Percentiles rank a stretch among this genome's conserved stretches.
phyloP scores from a whole-genome alignment of 1,140 invertebrate species.

The Drosophila ambigua region DNA sequence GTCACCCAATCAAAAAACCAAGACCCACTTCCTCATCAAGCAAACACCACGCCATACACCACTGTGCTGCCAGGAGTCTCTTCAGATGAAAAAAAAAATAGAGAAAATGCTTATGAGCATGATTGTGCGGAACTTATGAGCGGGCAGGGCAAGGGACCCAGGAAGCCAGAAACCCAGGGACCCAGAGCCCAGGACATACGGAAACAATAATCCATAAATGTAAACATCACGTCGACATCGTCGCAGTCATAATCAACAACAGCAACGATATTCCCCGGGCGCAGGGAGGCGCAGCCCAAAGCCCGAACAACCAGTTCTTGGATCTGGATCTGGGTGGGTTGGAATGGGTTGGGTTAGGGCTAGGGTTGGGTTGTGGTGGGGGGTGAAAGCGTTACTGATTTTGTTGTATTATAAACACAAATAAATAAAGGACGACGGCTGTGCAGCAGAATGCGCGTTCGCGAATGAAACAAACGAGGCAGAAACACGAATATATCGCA shows the following conservation, averaged over 20 bases:
- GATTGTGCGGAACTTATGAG: constrained; percentile 74
- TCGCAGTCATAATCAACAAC: constrained; percentile 55
- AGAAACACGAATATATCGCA: constrained; percentile 47
- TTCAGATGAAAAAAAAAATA: no score
- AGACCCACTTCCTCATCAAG: neutral
- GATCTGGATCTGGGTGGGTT: constrained; percentile 1
- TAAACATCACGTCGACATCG: constrained; percentile 79
- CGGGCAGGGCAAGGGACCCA: constrained; percentile 22
- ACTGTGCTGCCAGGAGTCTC: constrained; percentile 7
- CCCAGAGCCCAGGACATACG: constrained; percentile 55
- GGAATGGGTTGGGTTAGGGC: neutral
- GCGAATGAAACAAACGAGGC: constrained; percentile 64
- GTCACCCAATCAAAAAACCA: constrained; percentile 17
- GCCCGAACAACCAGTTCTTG: constrained; percentile 62
- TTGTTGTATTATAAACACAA: constrained; percentile 83
- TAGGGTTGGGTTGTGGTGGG: constrained; percentile 16
- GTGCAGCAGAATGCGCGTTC: constrained; percentile 65
- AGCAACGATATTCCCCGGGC: neutral
- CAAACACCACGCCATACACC: neutral
- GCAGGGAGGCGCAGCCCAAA: neutral
- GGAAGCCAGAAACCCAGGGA: neutral
- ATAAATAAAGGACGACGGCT: constrained; percentile 76
- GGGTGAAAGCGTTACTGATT: constrained; percentile 82
- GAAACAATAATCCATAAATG: constrained; percentile 82
- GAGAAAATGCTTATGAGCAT: constrained; percentile 64